These are phyloP conservation scores for Meliscaeva auricollis DNA, from an alignment of 2,888 invertebrate species.

Conservation along the genomic window DNA sequence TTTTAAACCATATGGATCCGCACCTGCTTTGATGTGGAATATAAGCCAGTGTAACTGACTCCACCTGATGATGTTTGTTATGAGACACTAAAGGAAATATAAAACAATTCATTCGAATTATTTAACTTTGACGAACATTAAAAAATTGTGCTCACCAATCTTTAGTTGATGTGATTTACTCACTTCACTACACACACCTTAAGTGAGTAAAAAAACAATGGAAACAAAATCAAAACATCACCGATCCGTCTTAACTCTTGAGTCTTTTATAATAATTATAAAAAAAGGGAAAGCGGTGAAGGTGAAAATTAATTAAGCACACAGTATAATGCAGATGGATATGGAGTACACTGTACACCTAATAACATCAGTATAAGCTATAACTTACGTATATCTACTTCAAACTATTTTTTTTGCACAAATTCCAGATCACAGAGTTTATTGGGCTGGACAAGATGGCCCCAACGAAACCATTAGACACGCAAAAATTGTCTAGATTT, in stretches of 20 bases:
- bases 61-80: slow-evolving; percentile 23
- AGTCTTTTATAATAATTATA: slow-evolving; percentile 4
- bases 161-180: slow-evolving; percentile 10
- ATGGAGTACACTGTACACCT: no score
- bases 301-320: slow-evolving; percentile 39
- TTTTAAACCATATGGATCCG: background rate
- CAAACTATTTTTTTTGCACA: slow-evolving; percentile 11
- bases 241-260: background rate
- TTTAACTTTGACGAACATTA: slow-evolving; percentile 17
- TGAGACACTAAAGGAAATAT: slow-evolving; percentile 12
- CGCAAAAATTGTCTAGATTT: slow-evolving; percentile 45
- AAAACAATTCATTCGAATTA: slow-evolving; percentile 40
- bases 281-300: slow-evolving; percentile 39
- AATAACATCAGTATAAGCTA: no score
- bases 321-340: background rate
- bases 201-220: background rate
- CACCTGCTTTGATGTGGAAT: background rate
- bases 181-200: slow-evolving; percentile 8
- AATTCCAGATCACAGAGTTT: slow-evolving; percentile 60
- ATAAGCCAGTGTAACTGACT: slow-evolving; percentile 33
- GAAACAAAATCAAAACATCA: slow-evolving; percentile 3
- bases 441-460: slow-evolving; percentile 55
- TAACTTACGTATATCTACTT: slow-evolving; percentile 1
- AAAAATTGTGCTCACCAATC: background rate
- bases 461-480: slow-evolving; percentile 35